Evolutionary conservation across 2,113 vertebrate genomes (phyloP).

Genomic region (Rhabdornis inornatus): DNA sequence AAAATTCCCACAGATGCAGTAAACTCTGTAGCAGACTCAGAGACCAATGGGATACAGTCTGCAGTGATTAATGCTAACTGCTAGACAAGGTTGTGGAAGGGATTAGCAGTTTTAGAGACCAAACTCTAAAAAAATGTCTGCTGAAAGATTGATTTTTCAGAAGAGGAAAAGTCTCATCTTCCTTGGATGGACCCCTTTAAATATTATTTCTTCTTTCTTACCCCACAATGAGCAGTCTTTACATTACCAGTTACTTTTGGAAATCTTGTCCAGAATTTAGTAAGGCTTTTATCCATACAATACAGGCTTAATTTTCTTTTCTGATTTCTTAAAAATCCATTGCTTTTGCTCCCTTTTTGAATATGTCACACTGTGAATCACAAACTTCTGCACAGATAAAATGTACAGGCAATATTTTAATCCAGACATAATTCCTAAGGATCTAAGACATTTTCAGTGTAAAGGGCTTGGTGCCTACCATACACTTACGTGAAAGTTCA

Average conservation of each 20-base stretch:
- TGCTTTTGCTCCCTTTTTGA: neutral
- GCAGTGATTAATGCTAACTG: neutral
- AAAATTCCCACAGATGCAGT: neutral
- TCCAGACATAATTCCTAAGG: neutral
- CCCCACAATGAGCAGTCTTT: neutral
- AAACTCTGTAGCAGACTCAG: neutral
- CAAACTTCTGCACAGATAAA: neutral
- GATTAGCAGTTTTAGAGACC: neutral
- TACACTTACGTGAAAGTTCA: neutral
- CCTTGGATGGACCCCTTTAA: neutral
- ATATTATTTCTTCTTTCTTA: neutral
- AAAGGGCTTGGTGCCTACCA: neutral
- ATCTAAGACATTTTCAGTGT: neutral
- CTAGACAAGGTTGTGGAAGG: neutral
- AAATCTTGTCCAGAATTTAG: slow-evolving; percentile 1
- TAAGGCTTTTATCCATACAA: neutral
- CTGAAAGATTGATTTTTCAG: neutral
- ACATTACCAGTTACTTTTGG: neutral
- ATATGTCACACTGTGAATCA: neutral
- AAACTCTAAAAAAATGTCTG: neutral
- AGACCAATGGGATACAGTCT: neutral
- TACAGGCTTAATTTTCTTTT: neutral
- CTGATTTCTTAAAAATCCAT: neutral
- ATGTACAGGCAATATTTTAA: neutral
- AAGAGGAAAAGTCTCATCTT: neutral